Base-by-base conservation (phyloP, 1,140 invertebrate species). In the Pissodes strobi region DNA sequence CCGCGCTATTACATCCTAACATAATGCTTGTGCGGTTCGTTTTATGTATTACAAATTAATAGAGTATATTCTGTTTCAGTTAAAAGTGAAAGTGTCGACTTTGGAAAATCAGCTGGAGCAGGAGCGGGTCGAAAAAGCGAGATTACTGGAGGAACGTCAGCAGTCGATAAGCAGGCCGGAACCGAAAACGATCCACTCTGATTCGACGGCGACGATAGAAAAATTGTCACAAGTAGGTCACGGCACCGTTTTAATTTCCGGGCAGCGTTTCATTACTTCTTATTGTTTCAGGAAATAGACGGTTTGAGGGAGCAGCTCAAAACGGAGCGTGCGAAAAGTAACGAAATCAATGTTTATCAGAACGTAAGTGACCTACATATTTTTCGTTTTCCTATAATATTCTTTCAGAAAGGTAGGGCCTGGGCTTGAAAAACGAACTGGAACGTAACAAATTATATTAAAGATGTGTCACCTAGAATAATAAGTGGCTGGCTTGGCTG, bases 201-300 rank as follows among this genome's bases (percentile, higher is more conserved):
- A 69, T 55, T 45, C 64, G 3, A 69, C 53, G 12, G 22, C 60
- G 8, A 67, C 51, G 15, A 64, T 69, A 53, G 68, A 69, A 55
- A 69, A 56, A 52, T 37, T 69, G 10, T 59, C 68, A 9, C 64
- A 69, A 37, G 68, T 69, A 60, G 43, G 68, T 69, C 52, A 18
- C 34, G 13, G 25, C 12, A 15, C 49, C n/a, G 19, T 46, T 67
- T 19, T 57, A 21, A 30, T 27, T 13, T 41, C 9, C 12, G n/a
- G 46, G 18, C 37, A 21, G 17, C n/a, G 8, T 45, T 38, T 19
- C 51, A 34, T 34, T 57, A 15, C 45, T 18, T 51, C 39, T 66
- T 51, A 34, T 43, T 56, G 19, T 68, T 66, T 25, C 41, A 68
- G 67, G 67, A 68, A 46, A 48, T 68, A 56, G 48, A 68, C 59